phyloP scores from a whole-genome alignment of 2,113 vertebrate species.

The Tupaia chinensis region DNA sequence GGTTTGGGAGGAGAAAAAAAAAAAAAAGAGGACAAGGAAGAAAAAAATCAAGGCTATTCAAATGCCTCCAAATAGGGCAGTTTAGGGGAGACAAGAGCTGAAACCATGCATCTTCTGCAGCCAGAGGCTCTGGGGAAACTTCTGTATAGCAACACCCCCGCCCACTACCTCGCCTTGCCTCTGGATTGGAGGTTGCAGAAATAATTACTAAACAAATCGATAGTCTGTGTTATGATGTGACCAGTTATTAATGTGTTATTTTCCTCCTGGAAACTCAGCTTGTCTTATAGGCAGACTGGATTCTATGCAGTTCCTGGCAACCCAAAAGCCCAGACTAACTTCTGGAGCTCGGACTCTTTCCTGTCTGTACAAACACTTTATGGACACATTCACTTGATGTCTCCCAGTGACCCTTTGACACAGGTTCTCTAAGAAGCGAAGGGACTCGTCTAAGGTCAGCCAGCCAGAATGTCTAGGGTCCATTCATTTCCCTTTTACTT shows the following conservation, averaged over 20 bases:
- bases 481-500: neutral
- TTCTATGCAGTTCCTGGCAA: neutral
- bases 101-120: neutral
- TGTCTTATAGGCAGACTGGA: neutral
- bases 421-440: neutral
- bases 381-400: neutral
- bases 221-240: neutral
- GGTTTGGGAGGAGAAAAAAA: neutral
- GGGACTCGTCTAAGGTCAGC: neutral
- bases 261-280: constrained; percentile 58
- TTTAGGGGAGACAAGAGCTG: neutral
- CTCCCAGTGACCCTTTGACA: neutral
- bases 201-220: constrained; percentile 63
- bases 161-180: neutral
- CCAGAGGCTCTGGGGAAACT: neutral
- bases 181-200: neutral
- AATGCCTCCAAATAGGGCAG: fast-evolving
- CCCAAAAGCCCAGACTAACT: neutral
- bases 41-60: neutral
- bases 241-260: neutral
- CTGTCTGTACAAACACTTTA: neutral
- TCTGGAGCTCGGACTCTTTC: neutral
- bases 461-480: neutral
- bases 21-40: neutral
- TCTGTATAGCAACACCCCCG: neutral